phyloP scores from a whole-genome alignment of 2,888 invertebrate genomes.

The Celastrina argiolus region DNA sequence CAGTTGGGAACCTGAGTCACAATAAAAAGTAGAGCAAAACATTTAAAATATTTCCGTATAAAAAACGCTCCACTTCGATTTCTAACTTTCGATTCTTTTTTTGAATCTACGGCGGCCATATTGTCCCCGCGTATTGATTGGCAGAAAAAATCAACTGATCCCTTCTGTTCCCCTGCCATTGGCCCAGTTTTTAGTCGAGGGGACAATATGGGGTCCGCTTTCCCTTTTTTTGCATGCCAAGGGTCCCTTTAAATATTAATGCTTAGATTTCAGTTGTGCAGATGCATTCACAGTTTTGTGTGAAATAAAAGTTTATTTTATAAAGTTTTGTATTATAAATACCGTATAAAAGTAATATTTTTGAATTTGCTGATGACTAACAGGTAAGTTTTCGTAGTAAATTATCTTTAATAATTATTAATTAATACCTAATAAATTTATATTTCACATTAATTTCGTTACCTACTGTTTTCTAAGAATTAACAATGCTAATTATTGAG shows the following conservation, averaged over 20 bases:
- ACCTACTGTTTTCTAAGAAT: too few species aligned
- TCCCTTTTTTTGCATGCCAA: conserved; percentile 54
- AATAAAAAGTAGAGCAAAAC: conserved; percentile 16
- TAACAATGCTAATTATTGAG: too few species aligned
- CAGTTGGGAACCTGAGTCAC: neutral
- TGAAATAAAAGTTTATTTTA: neutral
- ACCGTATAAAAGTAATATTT: neutral
- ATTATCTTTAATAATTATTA: neutral
- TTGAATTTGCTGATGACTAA: neutral
- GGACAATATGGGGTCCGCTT: conserved; percentile 63
- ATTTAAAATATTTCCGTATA: conserved; percentile 13
- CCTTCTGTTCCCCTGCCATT: conserved; percentile 60
- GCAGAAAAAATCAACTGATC: conserved; percentile 70
- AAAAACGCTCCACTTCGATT: conserved; percentile 9
- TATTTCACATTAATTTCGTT: neutral
- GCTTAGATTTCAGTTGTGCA: conserved; percentile 45
- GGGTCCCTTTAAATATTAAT: conserved; percentile 57
- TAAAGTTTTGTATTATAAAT: neutral
- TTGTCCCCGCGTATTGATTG: conserved; percentile 70
- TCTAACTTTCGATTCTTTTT: conserved; percentile 18
- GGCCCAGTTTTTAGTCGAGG: conserved; percentile 72
- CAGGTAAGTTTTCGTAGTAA: neutral
- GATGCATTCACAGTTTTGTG: conserved; percentile 29
- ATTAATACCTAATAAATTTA: neutral
- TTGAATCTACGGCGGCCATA: conserved; percentile 54